Percentiles rank a stretch among this genome's conserved stretches.
Conservation (phyloP, 1,140 invertebrate genomes). For the Leptinotarsa undecemlineata region DNA sequence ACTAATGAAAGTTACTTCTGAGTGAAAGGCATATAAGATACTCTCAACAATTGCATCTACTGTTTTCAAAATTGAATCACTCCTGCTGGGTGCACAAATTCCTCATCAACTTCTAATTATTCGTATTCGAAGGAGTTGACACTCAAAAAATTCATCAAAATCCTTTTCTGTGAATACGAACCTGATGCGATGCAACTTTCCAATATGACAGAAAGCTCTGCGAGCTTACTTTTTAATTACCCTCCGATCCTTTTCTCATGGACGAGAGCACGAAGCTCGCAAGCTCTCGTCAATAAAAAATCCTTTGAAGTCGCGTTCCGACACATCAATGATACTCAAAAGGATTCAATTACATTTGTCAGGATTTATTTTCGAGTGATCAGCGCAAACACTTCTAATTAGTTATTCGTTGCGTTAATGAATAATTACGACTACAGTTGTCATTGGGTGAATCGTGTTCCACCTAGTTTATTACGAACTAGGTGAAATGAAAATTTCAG, state of each 20-base stretch:
- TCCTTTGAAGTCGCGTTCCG: conserved; percentile 1
- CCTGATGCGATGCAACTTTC: not conserved
- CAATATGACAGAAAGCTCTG: not conserved
- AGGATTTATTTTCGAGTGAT: not conserved
- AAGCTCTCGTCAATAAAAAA: not conserved
- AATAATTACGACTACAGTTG: not conserved
- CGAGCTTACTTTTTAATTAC: not conserved
- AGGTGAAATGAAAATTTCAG: too few species aligned
- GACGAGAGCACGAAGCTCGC: not conserved
- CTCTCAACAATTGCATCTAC: too few species aligned
- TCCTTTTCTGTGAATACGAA: not conserved
- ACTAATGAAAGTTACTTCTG: too few species aligned
- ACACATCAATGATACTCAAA: not conserved
- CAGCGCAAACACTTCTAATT: not conserved
- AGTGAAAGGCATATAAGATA: too few species aligned
- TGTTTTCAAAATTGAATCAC: not conserved
- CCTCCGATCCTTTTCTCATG: not conserved
- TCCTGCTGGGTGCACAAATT: not conserved
- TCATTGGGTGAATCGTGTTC: too few species aligned
- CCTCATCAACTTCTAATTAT: not conserved
- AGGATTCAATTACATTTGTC: not conserved
- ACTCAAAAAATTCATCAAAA: not conserved
- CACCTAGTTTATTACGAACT: too few species aligned
- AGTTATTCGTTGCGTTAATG: not conserved
- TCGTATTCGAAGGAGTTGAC: not conserved